These are phyloP conservation scores for Mythimna lalbum DNA, from an alignment of 2,888 invertebrate genomes.

Conservation along the genomic window DNA sequence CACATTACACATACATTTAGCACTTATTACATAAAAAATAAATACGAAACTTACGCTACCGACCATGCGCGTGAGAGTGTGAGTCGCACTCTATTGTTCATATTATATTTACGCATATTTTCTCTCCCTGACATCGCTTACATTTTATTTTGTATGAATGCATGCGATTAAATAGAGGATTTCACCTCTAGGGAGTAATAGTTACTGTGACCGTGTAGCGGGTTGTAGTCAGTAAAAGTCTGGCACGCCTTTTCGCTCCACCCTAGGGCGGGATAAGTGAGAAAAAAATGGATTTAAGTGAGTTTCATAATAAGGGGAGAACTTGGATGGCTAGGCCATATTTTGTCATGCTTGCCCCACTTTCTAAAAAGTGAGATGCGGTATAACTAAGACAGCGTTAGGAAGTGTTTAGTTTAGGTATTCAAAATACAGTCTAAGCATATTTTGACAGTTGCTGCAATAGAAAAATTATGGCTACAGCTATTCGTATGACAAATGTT, in stretches of 20 bases:
- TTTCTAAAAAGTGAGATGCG: background rate
- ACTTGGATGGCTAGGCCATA: background rate
- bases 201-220: background rate
- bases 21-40: slow-evolving; percentile 79
- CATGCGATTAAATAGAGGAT: background rate
- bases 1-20: slow-evolving; percentile 76
- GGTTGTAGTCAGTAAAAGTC: too few species aligned
- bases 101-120: slow-evolving; percentile 1
- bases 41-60: slow-evolving; percentile 78
- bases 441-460: too few species aligned
- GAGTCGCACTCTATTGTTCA: slow-evolving; percentile 21
- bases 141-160: background rate
- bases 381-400: too few species aligned
- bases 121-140: background rate
- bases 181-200: background rate
- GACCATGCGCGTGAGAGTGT: slow-evolving; percentile 58
- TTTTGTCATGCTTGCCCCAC: background rate
- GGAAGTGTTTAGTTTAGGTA: too few species aligned
- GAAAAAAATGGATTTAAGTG: too few species aligned
- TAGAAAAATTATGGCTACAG: too few species aligned
- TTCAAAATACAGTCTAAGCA: too few species aligned
- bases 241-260: too few species aligned
- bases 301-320: background rate
- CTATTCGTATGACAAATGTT: too few species aligned
- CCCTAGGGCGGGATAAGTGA: too few species aligned